Base-by-base conservation (phyloP, 2,113 vertebrate genomes). In the Lonchura striata region DNA sequence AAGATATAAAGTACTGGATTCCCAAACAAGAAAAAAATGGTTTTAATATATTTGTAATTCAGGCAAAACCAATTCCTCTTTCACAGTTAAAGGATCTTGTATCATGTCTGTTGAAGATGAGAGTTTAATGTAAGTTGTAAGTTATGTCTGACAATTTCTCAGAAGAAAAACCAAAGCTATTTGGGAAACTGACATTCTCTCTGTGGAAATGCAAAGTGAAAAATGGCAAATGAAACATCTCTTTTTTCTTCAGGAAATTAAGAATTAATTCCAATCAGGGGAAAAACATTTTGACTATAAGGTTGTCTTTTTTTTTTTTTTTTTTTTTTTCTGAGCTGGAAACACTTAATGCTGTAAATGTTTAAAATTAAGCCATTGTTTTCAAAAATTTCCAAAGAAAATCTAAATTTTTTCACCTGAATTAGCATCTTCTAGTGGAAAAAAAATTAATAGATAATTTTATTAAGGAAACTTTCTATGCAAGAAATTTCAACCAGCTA, bases 61-160 rank as follows among this genome's bases (percentile, higher is more conserved):
- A 86, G 72, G 49, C 52, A 91, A 96, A 96, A 60, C 42, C 82
- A 88, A 88, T 91, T 91, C 53, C 39, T 92, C 68, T 91, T 91
- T 79, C 53, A 60, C 60, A 71, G 81, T 70, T 85, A 91, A 93
- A 78, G 85, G 68, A 80, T 56, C 71, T 91, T 90, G 65, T 84
- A 79, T 80, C 91, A 94, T 14, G 24, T 72, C 93, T 64, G 56
- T 56, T 83, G 86, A 82, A 92, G 85, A 90, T 90, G 85, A 66
- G 78, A 90, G 42, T 92, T 95, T 95, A 95, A 94, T 92, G 68
- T 91, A 70, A 92, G 78, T 72, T 91, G 63, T 94, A 97, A 83
- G 75, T 90, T 93, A 90, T 3, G 11, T 74, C 70, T 94, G 94
- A 91, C 52, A 86, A 87, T 93, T 95, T 85, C 76, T 85, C 79